Evolutionary conservation across 2,113 vertebrate genomes (phyloP), one percentile per base, ranked within the genome.

Genomic region (Larimichthys polyactis): DNA sequence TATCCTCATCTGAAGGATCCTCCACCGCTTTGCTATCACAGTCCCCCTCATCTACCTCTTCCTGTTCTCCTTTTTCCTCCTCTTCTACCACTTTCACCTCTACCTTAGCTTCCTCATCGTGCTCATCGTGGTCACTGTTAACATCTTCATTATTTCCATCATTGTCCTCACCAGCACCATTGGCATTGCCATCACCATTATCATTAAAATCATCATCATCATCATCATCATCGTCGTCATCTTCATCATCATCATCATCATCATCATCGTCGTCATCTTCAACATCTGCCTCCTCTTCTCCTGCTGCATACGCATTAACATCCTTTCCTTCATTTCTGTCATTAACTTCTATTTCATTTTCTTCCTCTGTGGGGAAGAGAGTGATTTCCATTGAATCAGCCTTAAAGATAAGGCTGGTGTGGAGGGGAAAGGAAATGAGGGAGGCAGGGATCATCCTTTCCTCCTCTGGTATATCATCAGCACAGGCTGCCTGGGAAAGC

Each of bases 311-410:
- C 0, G 94, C 94, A 2, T 95, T 95, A 1, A 94, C 92, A 0
- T 94, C 91, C 1, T 94, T 93, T 0, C 83, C 93, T 86, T 92
- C 89, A 40, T 89, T 90, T 68, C 81, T 72, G 57, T 92, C 83
- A 62, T 86, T 86, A 49, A 81, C 73, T 49, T 92, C 91, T 20
- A 89, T 71, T 40, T 93, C 91, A 0, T 90, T 91, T 0, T 96
- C 95, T 10, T 95, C 96, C 1, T 96, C 94, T 63, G 95, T 95
- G 0, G 94, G 89, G 36, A 96, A 95, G 1, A 97, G 94, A 0
- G 95, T 94, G 88, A 99, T 97, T 91, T 98, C 98, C 94, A 99
- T 95, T 0, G 96, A 96, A 73, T 99, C 98, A 0, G 97, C 97
- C 83, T 97, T 96, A 74, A 99, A 97, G 55, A 99, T 96, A 5